phyloP scores from a whole-genome alignment of 1,140 invertebrate genomes.

The Drosophila orosa region DNA sequence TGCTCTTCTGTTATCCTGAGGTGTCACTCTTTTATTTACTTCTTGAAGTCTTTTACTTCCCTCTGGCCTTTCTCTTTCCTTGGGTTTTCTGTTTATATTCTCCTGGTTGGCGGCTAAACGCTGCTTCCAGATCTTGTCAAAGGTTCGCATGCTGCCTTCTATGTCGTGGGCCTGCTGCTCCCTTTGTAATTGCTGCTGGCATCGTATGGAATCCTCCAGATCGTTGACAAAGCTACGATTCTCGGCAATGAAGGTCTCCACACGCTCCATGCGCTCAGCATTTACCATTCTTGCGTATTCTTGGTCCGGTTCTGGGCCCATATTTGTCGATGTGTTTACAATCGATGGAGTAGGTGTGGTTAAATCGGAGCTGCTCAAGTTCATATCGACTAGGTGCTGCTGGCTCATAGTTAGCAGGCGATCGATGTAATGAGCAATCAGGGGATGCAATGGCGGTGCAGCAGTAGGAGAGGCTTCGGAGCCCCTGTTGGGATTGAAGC shows the following conservation, averaged over 20 bases:
- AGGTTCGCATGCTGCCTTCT: constrained; percentile 29
- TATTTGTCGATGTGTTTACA: constrained; percentile 63
- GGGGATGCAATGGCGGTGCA: constrained; percentile 54
- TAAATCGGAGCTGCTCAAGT: constrained; percentile 61
- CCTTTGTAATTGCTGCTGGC: constrained; percentile 37
- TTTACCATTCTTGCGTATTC: constrained; percentile 8
- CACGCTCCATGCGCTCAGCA: constrained; percentile 44
- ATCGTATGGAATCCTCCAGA: constrained; percentile 68
- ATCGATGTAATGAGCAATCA: constrained; percentile 72
- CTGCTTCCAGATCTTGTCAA: constrained; percentile 67
- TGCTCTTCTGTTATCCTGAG: neutral
- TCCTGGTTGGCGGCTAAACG: constrained; percentile 22
- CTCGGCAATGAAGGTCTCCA: constrained; percentile 71
- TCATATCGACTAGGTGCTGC: constrained; percentile 50
- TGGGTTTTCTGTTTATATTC: neutral
- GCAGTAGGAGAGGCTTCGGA: neutral
- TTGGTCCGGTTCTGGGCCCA: constrained; percentile 2
- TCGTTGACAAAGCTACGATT: constrained; percentile 78
- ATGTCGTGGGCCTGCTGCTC: constrained; percentile 27
- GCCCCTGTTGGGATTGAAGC: constrained; percentile 2
- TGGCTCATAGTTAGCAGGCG: constrained; percentile 72
- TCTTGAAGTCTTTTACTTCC: neutral
- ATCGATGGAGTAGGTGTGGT: constrained; percentile 68
- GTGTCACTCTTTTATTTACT: neutral
- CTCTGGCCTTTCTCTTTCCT: neutral